phyloP scores from a whole-genome alignment of 2,113 vertebrate species.

The Junco hyemalis region DNA sequence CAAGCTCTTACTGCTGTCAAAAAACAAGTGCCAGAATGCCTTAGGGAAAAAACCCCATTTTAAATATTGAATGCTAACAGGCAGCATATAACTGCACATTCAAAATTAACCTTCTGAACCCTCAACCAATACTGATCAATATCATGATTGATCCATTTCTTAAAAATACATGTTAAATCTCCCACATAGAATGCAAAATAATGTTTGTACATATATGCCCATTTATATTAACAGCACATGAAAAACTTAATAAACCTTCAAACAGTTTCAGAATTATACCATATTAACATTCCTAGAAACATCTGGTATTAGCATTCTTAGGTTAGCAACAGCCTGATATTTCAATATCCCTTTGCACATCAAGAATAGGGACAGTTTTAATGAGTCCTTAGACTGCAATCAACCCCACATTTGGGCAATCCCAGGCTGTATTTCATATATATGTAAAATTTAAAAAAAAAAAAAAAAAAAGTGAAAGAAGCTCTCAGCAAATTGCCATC shows the following conservation, averaged over 20 bases:
- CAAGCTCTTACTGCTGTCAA: background rate
- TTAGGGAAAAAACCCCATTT: background rate
- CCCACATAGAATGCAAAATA: background rate
- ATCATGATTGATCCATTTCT: background rate
- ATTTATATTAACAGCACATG: background rate
- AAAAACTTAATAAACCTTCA: background rate
- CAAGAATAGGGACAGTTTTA: background rate
- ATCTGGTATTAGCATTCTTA: background rate
- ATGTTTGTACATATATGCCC: rapidly evolving
- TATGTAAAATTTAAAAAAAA: no score
- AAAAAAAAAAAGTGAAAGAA: background rate
- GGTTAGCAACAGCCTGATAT: background rate
- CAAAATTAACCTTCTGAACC: background rate
- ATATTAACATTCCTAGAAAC: background rate
- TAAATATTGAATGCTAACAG: background rate
- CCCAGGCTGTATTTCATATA: background rate
- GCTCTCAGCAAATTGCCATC: background rate
- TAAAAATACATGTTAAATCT: background rate
- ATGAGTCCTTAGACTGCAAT: background rate
- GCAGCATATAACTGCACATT: background rate
- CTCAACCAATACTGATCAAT: background rate
- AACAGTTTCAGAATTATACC: background rate
- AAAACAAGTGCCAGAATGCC: background rate
- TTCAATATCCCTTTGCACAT: background rate
- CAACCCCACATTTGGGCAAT: background rate